phyloP scores from a whole-genome alignment of 2,797 vertebrate genomes.

The Crocidura indochinensis region DNA sequence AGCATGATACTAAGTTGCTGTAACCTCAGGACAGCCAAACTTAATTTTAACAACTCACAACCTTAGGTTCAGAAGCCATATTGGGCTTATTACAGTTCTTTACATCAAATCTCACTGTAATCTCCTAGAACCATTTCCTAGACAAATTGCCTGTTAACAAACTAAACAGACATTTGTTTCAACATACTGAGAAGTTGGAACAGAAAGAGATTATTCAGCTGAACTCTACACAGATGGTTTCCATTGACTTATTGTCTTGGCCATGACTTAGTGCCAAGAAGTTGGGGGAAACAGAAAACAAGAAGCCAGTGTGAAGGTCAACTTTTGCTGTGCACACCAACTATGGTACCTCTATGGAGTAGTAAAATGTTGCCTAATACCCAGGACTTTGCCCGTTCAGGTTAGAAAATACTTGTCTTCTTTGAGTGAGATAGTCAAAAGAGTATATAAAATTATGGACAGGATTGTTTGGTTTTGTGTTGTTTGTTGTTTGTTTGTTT shows the following conservation, averaged over 20 bases:
- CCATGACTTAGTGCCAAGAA: not conserved
- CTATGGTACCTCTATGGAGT: fast-evolving
- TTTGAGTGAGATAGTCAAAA: fast-evolving
- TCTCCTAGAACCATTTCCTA: not conserved
- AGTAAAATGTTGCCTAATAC: fast-evolving
- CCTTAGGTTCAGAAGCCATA: not conserved
- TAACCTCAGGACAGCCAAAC: no score
- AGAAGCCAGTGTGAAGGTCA: not conserved
- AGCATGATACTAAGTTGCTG: fast-evolving
- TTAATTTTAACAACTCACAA: not conserved
- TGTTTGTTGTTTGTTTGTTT: not conserved
- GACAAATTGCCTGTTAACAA: fast-evolving
- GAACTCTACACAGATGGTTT: not conserved
- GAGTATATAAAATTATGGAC: not conserved
- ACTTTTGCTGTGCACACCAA: not conserved
- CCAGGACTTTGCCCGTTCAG: fast-evolving
- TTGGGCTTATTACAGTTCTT: not conserved
- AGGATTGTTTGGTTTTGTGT: no score
- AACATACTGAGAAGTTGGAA: fast-evolving
- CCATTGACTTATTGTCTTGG: not conserved
- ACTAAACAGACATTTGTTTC: not conserved
- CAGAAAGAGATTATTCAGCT: not conserved
- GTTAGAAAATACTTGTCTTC: not conserved
- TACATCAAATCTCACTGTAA: not conserved
- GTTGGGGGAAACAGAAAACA: fast-evolving